phyloP scores from a whole-genome alignment of 1,140 invertebrate genomes.

The Anastrepha obliqua region DNA sequence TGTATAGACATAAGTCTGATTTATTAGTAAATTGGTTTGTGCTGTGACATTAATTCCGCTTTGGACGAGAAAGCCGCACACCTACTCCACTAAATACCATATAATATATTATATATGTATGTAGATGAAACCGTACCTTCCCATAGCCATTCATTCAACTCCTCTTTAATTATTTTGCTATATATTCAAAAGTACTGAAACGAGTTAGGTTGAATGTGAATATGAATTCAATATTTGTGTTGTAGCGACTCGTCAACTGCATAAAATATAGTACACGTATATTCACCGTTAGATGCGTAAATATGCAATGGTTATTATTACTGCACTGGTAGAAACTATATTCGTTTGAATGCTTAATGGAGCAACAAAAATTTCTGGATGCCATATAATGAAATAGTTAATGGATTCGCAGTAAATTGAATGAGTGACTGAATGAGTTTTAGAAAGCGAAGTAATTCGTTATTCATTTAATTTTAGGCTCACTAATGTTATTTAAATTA shows the following conservation, averaged over 20 bases:
- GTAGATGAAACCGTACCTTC: too few relatives aligned
- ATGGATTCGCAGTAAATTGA: neutral
- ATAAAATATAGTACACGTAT: neutral
- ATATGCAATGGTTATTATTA: neutral
- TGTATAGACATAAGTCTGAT: neutral
- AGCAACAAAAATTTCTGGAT: too few relatives aligned
- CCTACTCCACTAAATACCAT: neutral
- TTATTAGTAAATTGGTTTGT: constrained; percentile 2
- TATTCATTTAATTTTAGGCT: neutral
- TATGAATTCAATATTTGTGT: neutral
- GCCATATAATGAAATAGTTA: neutral
- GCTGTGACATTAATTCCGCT: constrained; percentile 17
- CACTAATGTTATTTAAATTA: neutral
- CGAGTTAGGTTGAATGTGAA: neutral
- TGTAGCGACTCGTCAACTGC: neutral
- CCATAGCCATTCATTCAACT: neutral
- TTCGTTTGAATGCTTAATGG: neutral
- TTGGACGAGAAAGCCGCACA: neutral
- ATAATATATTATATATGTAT: too few relatives aligned
- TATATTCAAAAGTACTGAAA: neutral
- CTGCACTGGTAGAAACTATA: neutral
- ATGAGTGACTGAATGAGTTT: neutral
- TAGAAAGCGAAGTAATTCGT: neutral
- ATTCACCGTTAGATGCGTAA: neutral
- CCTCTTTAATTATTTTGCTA: neutral